These are phyloP conservation scores for Muschampia plurimacula DNA, from an alignment of 2,888 invertebrate species.

Conservation along the genomic window DNA sequence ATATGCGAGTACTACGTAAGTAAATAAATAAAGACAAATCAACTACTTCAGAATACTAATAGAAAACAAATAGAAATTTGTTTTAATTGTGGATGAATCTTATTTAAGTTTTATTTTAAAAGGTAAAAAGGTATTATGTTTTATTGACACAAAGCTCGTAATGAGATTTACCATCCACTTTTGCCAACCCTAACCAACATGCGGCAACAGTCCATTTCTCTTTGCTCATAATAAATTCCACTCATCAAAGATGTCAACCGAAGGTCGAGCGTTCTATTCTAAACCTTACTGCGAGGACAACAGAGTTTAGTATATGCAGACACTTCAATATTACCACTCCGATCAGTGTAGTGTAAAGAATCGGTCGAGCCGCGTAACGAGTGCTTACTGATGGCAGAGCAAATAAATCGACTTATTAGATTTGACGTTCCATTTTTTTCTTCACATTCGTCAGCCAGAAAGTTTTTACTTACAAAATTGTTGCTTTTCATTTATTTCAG, in stretches of 20 bases:
- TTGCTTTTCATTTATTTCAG: neutral
- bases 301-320: conserved; percentile 2
- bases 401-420: conserved; percentile 34
- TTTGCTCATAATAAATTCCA: conserved; percentile 41
- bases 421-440: conserved; percentile 26
- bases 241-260: conserved; percentile 42
- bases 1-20: too few species aligned
- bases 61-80: too few species aligned
- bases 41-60: too few species aligned
- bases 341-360: conserved; percentile 30
- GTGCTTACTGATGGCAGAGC: conserved; percentile 22
- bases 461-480: neutral
- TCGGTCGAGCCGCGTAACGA: conserved; percentile 24
- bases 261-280: conserved; percentile 1
- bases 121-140: too few species aligned
- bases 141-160: too few species aligned
- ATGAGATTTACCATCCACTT: neutral
- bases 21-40: too few species aligned
- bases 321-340: neutral
- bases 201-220: conserved; percentile 41
- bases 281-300: neutral
- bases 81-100: too few species aligned
- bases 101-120: too few species aligned
- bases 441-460: neutral
- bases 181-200: conserved; percentile 26